Base-by-base conservation (phyloP, 1,140 invertebrate genomes). In the Neoseiulus cucumeris region DNA sequence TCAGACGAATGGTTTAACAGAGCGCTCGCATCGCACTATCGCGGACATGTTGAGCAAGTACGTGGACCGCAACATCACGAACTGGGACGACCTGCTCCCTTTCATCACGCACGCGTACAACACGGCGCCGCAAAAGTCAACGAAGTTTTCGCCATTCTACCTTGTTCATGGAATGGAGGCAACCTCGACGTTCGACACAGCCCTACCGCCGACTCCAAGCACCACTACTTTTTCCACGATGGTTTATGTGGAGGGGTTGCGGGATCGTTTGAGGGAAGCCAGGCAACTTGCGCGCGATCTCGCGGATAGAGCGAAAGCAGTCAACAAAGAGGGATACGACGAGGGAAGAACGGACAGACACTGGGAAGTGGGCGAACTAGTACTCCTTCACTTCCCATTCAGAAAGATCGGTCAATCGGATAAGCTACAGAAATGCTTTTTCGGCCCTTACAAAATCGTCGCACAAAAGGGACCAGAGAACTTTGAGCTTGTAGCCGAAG, bases 31-130 rank as follows among this genome's bases (percentile, higher is more conserved):
- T 55, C 39, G 65, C 18, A 69, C 67, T 0, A 30, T 75, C 0
- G 67, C 70, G 18, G 14, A 65, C n/a, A 72, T 72, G 68, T 41
- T 76, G 17, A 69, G 70, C 42, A 67, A 72, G 45, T 73, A 71
- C 66, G 42, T 64, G 2, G 67, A 70, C 20, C 44, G 67, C 65
- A 67, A 68, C 5, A 69, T 71, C 66, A 64, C 47, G 20, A 68
- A 75, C 42, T 75, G 73, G 75, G 72, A 76, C 66, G 51, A 59
- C 28, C 71, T 70, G 47, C 33, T 75, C 9, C 67, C 66, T 22
- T 68, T 68, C 9, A 42, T 69, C 4, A 39, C 33, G 4, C 33
- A 39, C 9, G 33, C 33, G 33, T 39, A 39, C 33, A 39, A 39
- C 33, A 64, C 67, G 14, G 65, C 64, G 4, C 55, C 47, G 9